phyloP scores from a whole-genome alignment of 2,797 vertebrate species.

The Pantherophis alleghaniensis region DNA sequence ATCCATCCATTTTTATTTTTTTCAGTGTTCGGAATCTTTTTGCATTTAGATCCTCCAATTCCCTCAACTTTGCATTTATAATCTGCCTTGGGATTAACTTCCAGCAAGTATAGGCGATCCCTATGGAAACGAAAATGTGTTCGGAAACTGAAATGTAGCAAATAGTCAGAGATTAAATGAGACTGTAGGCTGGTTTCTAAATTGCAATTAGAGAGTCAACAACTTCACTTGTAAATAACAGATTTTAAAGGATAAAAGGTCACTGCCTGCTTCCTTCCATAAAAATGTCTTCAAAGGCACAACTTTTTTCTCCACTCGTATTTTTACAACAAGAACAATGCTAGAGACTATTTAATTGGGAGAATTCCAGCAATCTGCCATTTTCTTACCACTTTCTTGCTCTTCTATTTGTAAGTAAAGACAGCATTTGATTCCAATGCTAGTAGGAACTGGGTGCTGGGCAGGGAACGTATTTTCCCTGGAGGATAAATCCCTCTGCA shows the following conservation, averaged over 20 bases:
- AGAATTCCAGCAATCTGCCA: slow-evolving; percentile 5
- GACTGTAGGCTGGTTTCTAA: slow-evolving; percentile 52
- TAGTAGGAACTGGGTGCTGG: slow-evolving; percentile 17
- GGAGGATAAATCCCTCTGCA: neutral
- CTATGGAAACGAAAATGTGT: slow-evolving; percentile 57
- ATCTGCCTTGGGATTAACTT: slow-evolving; percentile 45
- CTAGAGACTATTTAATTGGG: slow-evolving; percentile 21
- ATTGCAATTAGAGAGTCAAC: slow-evolving; percentile 61
- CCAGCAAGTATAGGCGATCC: slow-evolving; percentile 44
- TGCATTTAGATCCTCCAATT: neutral
- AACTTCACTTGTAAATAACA: slow-evolving; percentile 65
- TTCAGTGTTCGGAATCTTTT: neutral
- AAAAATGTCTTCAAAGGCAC: slow-evolving; percentile 42
- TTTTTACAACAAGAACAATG: neutral
- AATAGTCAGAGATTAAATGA: slow-evolving; percentile 57
- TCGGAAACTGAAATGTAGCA: slow-evolving; percentile 60
- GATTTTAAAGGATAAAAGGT: slow-evolving; percentile 62
- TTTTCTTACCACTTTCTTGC: slow-evolving; percentile 19
- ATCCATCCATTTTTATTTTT: neutral
- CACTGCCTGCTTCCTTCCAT: slow-evolving; percentile 50
- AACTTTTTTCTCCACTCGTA: slow-evolving; percentile 37
- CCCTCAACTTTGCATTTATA: slow-evolving; percentile 15
- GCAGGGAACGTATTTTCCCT: neutral
- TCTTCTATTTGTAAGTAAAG: slow-evolving; percentile 25
- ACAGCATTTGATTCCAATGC: neutral